These are phyloP conservation scores for Hybognathus amarus DNA, from an alignment of 2,797 vertebrate species.

Conservation along the genomic window DNA sequence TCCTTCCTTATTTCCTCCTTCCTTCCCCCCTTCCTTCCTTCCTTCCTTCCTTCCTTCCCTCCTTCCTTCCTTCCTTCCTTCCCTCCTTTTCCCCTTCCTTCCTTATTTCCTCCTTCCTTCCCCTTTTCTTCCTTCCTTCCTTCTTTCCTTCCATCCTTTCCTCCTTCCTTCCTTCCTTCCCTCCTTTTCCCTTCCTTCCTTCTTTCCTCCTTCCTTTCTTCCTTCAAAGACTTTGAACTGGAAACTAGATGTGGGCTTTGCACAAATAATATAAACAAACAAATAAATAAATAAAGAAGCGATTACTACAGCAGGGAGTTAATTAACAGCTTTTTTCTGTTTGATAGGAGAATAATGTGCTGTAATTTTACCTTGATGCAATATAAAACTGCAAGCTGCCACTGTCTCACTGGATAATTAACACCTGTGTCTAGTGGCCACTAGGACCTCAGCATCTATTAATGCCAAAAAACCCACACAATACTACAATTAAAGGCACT, in stretches of 20 bases:
- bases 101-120: no score
- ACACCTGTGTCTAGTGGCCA: slow-evolving; percentile 45
- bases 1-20: no score
- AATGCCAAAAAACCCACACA: slow-evolving; percentile 43
- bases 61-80: no score
- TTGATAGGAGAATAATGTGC: slow-evolving; percentile 51
- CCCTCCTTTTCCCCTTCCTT: no score
- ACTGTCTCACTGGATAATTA: slow-evolving; percentile 56
- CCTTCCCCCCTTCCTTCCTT: no score
- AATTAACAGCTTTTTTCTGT: slow-evolving; percentile 57
- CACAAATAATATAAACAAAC: slow-evolving; percentile 33
- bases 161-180: no score
- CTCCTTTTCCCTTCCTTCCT: no score
- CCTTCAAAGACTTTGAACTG: background rate
- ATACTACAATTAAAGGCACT: slow-evolving; percentile 36
- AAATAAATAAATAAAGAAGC: slow-evolving; percentile 49
- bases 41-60: no score
- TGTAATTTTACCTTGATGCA: slow-evolving; percentile 60
- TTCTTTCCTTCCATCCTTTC: no score
- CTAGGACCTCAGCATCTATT: slow-evolving; percentile 44
- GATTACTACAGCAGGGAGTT: slow-evolving; percentile 60
- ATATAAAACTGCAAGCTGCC: slow-evolving; percentile 61
- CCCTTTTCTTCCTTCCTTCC: no score
- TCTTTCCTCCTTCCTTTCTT: no score
- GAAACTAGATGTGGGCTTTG: slow-evolving; percentile 11